Evolutionary conservation across 2,797 vertebrate species (phyloP), one percentile per base, ranked within the genome.

Genomic region (Mus caroli): DNA sequence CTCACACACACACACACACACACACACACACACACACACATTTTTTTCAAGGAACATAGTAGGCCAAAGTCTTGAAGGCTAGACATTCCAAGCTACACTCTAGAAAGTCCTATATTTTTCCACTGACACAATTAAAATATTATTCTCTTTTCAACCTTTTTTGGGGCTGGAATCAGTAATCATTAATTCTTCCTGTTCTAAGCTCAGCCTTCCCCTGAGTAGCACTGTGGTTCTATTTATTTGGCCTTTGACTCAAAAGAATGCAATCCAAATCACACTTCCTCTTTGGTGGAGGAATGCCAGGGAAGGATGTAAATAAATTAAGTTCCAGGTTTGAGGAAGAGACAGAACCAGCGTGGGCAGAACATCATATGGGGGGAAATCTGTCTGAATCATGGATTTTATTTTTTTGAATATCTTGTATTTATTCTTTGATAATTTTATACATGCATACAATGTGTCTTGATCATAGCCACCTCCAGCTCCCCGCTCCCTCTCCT

Each of bases 231-330:
- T 89, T 92, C 60, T 94, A 93, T 85, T 97, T 97, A 97, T 95
- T 94, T 90, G 46, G 26, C 88, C 96, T 95, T 92, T 97, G 96
- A 97, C 96, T 95, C 92, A 93, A 56, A 95, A 90, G 58, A 93
- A 97, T 94, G 91, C 83, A 69, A 77, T 93, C 46, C 85, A 85
- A 94, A 40, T 94, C 91, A 54, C 56, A 97, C 78, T 77, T 96
- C 89, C 97, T 98, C 94, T 85, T 78, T 46, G 19, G 3, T 95
- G 79, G 54, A 93, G 28, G 54, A 92, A 34, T 84, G 91, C 76
- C 88, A 97, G 95, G 40, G 31, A 62, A 95, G 82, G 94, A 75
- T 97, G 96, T 92, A 96, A 94, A 98, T 96, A 97, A 95, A 96
- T 80, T 52, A 88, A 94, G 84, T 78, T 85, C 80, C 37, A 73